Base-by-base conservation (phyloP, 2,113 vertebrate genomes). In the Psammodynastes pulverulentus region DNA sequence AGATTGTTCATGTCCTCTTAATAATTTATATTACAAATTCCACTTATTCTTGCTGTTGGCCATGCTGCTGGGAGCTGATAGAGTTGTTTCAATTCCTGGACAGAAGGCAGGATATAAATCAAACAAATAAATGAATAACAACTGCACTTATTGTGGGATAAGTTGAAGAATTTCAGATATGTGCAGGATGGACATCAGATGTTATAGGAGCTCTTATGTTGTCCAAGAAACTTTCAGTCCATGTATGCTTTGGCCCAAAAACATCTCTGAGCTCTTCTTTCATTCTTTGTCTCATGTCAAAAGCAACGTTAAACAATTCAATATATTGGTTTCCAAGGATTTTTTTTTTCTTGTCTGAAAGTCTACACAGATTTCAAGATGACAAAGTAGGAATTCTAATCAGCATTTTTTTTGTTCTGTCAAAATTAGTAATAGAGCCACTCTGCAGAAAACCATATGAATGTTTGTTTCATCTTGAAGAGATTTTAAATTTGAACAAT, bases 311-410 rank as follows among this genome's bases (percentile, higher is more conserved):
- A 93, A 67, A 49, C 90, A 58, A 29, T 56, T 85, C 87, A 92
- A 9, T 54, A 43, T 0, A 0, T 34, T 95, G 94, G 95, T 96
- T 89, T 84, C 90, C 90, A 94, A 93, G 93, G n/a, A 79, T 79
- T 84, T 86, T 45, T 87, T 91, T 15, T 34, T 17, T 49, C 12
- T 88, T 89, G 90, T 91, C 90, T 84, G 89, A 62, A 48, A 84
- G 9, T 91, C 92, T 90, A 26, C 94, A 67, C 39, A 87, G 79
- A 15, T 92, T 94, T 94, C 89, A 92, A 91, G 89, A 93, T 94
- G 94, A 67, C 91, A 93, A 88, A 95, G 89, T 91, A 95, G 87
- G 95, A 97, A 95, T 88, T 34, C 85, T 49, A 46, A 62, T 88
- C 53, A 17, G 54, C 93, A 94, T 88, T 19, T 93, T 39, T 0